Base-by-base conservation (phyloP, 2,113 vertebrate species). In the Larimichthys polyactis region DNA sequence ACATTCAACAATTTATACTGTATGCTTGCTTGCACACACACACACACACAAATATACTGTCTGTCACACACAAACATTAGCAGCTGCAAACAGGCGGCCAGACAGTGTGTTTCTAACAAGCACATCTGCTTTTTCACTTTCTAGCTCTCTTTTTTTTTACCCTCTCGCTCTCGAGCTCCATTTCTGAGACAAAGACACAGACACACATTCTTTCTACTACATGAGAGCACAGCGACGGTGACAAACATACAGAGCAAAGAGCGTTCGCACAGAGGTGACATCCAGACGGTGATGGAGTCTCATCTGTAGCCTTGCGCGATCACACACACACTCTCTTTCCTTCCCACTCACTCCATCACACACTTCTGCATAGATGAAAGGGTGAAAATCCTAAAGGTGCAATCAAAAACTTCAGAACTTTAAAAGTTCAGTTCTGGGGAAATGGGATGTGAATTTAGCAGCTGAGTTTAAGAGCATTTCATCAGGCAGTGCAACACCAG, bases 71-170 rank as follows among this genome's bases (percentile, higher is more conserved):
- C 83, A 85, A 77, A 81, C 81, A 82, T 24, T 2, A 81, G 85
- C 91, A 94, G 93, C 93, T 93, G 93, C 93, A 90, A 84, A 89
- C 92, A 93, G 76, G 78, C 76, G 54, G 75, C 78, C 90, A 93
- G 88, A 91, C 88, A 78, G 85, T 63, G 83, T 82, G 82, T 71
- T 87, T 89, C 88, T 81, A 84, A 82, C 87, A 90, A 79, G 86
- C 64, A 71, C 92, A 93, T 93, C 89, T 92, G 89, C 89, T 89
- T 80, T 90, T 77, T 91, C 86, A 82, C 83, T 93, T 89, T 87
- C 55, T 63, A 71, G 20, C 71, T 63, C 44, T 17, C 43, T 65
- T 44, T 12, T 75, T 27, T 20, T 16, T 29, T n/a, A 51, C 40
- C n/a, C 57, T 46, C n/a, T 52, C n/a, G 67, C 27, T 51, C 40